Evolutionary conservation across 2,888 invertebrate genomes (phyloP).

Genomic region (Aphelenchoides bicaudatus): DNA sequence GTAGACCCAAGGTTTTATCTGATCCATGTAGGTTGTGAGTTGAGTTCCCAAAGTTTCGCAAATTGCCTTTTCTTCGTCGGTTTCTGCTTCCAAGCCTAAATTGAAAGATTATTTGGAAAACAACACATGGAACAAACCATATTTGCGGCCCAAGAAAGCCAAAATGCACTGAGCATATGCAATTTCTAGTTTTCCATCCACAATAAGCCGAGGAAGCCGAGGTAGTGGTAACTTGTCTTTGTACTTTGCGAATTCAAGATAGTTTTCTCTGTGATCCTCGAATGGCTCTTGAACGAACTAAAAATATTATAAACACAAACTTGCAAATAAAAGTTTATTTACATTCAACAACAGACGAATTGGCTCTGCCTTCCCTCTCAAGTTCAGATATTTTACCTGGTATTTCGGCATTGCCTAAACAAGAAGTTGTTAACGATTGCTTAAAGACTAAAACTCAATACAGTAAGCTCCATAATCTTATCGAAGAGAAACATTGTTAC

Average conservation of each 20-base stretch:
- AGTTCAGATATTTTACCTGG: conserved; percentile 30
- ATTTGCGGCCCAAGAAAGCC: conserved; percentile 29
- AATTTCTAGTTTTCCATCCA: conserved; percentile 31
- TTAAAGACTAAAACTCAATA: too few species aligned
- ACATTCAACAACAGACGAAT: conserved; percentile 30
- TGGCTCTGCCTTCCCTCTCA: conserved; percentile 30
- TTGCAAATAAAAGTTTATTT: too few species aligned
- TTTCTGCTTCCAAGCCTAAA: conserved; percentile 26
- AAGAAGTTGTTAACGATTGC: background rate
- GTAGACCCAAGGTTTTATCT: conserved; percentile 30
- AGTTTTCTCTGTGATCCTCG: conserved; percentile 32
- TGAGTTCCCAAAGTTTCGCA: conserved; percentile 29
- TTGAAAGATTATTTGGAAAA: background rate
- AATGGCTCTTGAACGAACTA: conserved; percentile 34
- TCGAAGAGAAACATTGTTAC: too few species aligned
- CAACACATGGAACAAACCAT: conserved; percentile 17
- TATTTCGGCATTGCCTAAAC: conserved; percentile 28
- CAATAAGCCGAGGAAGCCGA: conserved; percentile 26
- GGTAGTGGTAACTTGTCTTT: conserved; percentile 32
- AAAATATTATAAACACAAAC: too few species aligned
- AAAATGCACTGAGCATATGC: conserved; percentile 25
- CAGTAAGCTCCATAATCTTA: too few species aligned
- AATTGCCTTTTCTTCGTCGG: conserved; percentile 34
- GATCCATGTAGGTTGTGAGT: conserved; percentile 26
- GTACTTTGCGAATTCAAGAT: conserved; percentile 27